phyloP scores from a whole-genome alignment of 2,113 vertebrate genomes.

The Perca schrenkii region DNA sequence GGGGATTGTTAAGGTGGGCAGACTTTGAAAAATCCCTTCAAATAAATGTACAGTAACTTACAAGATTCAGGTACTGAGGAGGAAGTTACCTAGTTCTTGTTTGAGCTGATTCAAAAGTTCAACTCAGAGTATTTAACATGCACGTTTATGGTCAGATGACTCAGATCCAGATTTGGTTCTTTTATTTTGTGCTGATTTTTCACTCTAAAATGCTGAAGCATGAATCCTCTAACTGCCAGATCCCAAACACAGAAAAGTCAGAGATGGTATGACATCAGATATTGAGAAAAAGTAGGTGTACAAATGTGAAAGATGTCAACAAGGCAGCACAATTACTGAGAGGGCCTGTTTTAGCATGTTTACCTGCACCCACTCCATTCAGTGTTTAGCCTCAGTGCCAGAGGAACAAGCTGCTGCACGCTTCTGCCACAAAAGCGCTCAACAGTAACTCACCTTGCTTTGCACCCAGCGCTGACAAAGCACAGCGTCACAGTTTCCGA shows the following conservation, averaged over 20 bases:
- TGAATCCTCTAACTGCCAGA: background rate
- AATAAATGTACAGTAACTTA: slow-evolving; percentile 18
- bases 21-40: slow-evolving; percentile 7
- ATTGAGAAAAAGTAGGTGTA: slow-evolving; percentile 61
- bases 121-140: background rate
- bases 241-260: slow-evolving; percentile 12
- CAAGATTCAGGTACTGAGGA: slow-evolving; percentile 9
- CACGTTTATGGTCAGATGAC: background rate
- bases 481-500: slow-evolving; percentile 78
- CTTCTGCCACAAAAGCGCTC: slow-evolving; percentile 63
- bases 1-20: slow-evolving; percentile 3
- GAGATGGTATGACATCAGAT: slow-evolving; percentile 10
- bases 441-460: slow-evolving; percentile 64
- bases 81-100: background rate
- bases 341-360: slow-evolving; percentile 75
- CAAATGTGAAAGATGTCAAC: slow-evolving; percentile 46
- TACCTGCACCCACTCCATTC: slow-evolving; percentile 77
- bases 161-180: background rate
- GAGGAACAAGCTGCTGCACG: slow-evolving; percentile 73
- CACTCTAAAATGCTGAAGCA: background rate
- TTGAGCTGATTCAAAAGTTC: slow-evolving; percentile 5
- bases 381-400: slow-evolving; percentile 50
- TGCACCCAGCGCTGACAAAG: slow-evolving; percentile 71
- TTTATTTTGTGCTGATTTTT: background rate
- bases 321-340: slow-evolving; percentile 40